Evolutionary conservation across 2,113 vertebrate species (phyloP).

Genomic region (Saguinus imperator): DNA sequence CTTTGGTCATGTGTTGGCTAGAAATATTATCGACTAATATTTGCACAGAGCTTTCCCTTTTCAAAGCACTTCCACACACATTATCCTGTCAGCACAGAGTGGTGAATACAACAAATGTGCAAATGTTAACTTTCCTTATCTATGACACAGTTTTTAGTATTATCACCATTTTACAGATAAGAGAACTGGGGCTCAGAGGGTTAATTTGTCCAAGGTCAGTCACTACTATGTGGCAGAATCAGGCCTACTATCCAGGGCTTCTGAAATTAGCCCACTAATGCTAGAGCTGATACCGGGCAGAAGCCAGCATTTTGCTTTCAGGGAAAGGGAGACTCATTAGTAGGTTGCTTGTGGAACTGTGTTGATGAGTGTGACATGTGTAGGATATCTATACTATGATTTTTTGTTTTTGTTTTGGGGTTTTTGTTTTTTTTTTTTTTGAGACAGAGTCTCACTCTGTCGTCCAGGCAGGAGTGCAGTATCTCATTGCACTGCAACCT

Average conservation of each 20-base stretch:
- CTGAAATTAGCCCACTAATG: not conserved
- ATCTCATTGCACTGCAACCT: too few relatives aligned
- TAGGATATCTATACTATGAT: not conserved
- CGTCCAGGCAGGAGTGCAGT: too few relatives aligned
- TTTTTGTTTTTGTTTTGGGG: too few relatives aligned
- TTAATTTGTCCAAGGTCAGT: constrained; percentile 22
- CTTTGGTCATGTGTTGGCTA: not conserved
- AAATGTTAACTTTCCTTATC: constrained; percentile 6
- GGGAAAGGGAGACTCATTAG: not conserved
- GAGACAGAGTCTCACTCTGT: too few relatives aligned
- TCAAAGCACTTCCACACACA: not conserved
- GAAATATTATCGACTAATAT: not conserved
- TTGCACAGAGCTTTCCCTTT: not conserved
- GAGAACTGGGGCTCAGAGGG: not conserved
- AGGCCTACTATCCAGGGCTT: not conserved
- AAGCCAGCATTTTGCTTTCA: not conserved
- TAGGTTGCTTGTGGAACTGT: not conserved
- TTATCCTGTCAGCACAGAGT: not conserved
- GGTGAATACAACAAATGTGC: not conserved
- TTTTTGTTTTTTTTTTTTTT: too few relatives aligned
- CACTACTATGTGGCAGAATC: not conserved
- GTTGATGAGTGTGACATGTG: not conserved
- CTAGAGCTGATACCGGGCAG: not conserved
- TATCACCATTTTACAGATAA: constrained; percentile 34
- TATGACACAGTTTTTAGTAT: not conserved